Evolutionary conservation across 2,888 invertebrate genomes (phyloP).

Genomic region (Molorchus minor): DNA sequence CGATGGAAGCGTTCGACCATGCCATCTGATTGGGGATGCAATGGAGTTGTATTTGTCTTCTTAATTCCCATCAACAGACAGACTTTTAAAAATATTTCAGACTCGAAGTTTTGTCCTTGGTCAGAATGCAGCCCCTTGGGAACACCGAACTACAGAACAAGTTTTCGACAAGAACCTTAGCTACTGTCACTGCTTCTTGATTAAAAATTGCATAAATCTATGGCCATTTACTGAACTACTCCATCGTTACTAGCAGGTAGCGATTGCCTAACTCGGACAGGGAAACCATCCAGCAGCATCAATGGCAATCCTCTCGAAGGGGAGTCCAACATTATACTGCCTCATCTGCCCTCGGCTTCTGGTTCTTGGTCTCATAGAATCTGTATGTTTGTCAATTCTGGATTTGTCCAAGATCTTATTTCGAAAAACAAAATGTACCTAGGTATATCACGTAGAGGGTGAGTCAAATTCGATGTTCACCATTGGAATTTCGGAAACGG

Average conservation of each 20-base stretch:
- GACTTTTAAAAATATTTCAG: background rate
- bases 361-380: too few relatives aligned
- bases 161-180: background rate
- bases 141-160: background rate
- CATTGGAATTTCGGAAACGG: too few relatives aligned
- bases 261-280: background rate
- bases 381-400: too few relatives aligned
- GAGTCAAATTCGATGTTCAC: too few relatives aligned
- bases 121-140: background rate
- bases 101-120: background rate
- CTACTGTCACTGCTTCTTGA: too few relatives aligned
- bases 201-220: background rate
- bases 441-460: too few relatives aligned
- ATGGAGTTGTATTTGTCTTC: background rate
- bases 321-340: too few relatives aligned
- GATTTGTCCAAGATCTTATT: too few relatives aligned
- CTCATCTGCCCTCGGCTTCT: too few relatives aligned
- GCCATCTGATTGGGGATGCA: background rate
- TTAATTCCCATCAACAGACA: background rate
- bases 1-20: too few relatives aligned
- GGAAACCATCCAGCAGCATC: background rate
- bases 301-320: too few relatives aligned
- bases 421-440: too few relatives aligned
- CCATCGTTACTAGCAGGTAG: background rate
- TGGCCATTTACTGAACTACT: background rate